phyloP scores from a whole-genome alignment of 2,888 invertebrate genomes.

The Nudaria mundana region DNA sequence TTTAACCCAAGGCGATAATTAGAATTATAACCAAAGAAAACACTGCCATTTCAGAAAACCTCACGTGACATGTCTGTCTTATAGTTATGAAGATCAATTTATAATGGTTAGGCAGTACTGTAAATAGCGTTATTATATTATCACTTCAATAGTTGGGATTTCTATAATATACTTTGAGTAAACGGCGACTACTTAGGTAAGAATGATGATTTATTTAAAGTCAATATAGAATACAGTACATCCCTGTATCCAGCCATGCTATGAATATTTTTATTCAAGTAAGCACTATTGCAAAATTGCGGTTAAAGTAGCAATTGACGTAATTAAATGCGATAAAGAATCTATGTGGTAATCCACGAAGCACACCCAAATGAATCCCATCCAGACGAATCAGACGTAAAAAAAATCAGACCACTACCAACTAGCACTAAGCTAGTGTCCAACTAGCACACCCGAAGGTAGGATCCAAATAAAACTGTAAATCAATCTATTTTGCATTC shows the following conservation, averaged over 20 bases:
- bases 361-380: no score
- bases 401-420: no score
- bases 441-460: no score
- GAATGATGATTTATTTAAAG: conserved; percentile 1
- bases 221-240: background rate
- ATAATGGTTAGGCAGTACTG: background rate
- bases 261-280: no score
- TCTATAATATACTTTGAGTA: background rate
- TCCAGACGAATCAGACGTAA: no score
- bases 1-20: conserved; percentile 1
- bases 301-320: no score
- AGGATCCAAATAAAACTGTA: no score
- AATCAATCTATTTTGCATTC: no score
- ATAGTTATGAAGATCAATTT: background rate
- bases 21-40: background rate
- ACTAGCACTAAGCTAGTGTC: no score
- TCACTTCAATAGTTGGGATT: background rate
- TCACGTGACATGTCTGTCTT: background rate
- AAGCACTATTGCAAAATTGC: no score
- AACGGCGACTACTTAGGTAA: background rate
- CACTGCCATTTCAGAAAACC: background rate
- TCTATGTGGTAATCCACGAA: no score
- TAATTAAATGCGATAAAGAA: no score
- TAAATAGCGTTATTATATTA: background rate
- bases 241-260: background rate